Percentiles rank a stretch among this genome's conserved stretches.
Conservation (phyloP, 2,888 invertebrate species). For the Drosophila greeni region DNA sequence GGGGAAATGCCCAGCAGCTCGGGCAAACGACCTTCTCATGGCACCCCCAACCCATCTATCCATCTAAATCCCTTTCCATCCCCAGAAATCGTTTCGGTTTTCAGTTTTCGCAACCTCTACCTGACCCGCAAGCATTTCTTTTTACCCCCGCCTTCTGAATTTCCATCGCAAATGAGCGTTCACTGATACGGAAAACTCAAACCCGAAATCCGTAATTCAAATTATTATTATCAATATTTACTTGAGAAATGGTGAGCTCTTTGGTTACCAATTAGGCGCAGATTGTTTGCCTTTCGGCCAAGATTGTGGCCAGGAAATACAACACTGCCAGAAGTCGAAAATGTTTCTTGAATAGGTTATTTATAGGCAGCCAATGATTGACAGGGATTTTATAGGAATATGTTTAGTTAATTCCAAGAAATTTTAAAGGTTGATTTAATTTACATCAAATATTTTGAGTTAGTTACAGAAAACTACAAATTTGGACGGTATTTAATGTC, state of each 20-base stretch:
- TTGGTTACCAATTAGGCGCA: conserved; percentile 59
- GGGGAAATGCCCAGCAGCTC: conserved; percentile 21
- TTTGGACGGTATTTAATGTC: too few species aligned
- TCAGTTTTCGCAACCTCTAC: conserved; percentile 42
- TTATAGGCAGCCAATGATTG: too few species aligned
- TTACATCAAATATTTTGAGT: not conserved
- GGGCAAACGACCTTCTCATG: conserved; percentile 33
- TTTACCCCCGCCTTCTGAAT: conserved; percentile 3
- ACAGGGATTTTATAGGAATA: not conserved
- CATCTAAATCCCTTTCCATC: not conserved
- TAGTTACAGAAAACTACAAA: too few species aligned
- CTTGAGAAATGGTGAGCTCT: conserved; percentile 28
- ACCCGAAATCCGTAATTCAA: conserved; percentile 27
- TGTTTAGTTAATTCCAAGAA: not conserved
- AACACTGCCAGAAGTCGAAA: not conserved
- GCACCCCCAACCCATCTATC: conserved; percentile 8
- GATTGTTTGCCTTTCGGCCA: conserved; percentile 31
- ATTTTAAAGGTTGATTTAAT: not conserved
- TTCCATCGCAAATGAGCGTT: conserved; percentile 19
- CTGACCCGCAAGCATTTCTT: conserved; percentile 27
- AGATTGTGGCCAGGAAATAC: conserved; percentile 4
- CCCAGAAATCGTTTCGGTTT: conserved; percentile 21
- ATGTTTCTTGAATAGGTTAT: not conserved
- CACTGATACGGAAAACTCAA: conserved; percentile 40
- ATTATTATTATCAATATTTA: conserved; percentile 35